Percentiles rank a stretch among this genome's conserved stretches.
Evolutionary conservation across 1,140 invertebrate species (phyloP).

Genomic region (Pogonomyrmex barbatus): DNA sequence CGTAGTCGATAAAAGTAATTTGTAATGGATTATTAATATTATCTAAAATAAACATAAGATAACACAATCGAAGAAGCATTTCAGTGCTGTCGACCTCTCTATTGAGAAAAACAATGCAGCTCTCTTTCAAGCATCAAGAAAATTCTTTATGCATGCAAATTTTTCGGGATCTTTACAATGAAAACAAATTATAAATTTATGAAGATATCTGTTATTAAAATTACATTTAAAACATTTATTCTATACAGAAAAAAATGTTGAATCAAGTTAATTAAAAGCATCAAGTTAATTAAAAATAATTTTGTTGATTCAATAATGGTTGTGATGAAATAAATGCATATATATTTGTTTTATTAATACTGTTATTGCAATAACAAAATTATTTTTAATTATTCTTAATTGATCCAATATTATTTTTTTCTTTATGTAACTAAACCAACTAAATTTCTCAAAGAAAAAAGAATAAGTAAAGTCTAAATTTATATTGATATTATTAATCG

Average conservation of each 20-base stretch:
- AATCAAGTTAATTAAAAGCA: too few relatives aligned
- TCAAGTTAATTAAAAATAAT: too few relatives aligned
- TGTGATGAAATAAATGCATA: too few relatives aligned
- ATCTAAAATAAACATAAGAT: background rate
- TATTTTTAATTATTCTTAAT: too few relatives aligned
- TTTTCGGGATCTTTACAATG: background rate
- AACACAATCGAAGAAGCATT: background rate
- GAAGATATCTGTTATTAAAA: background rate
- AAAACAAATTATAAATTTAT: background rate
- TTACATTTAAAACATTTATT: too few relatives aligned
- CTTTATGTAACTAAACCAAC: background rate
- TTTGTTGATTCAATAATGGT: too few relatives aligned
- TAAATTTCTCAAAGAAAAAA: background rate
- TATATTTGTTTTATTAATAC: too few relatives aligned
- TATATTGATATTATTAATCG: constrained; percentile 8
- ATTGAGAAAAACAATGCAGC: background rate
- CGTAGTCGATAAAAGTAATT: background rate
- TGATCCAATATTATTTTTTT: background rate
- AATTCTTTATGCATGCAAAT: background rate
- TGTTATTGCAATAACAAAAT: too few relatives aligned
- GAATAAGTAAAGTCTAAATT: background rate
- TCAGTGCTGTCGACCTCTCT: background rate
- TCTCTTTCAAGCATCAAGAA: background rate
- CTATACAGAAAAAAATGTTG: too few relatives aligned
- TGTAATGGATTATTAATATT: background rate